Evolutionary conservation across 2,888 invertebrate genomes (phyloP), one percentile per base, ranked within the genome.

Genomic region (Arrhopalites spinosus): DNA sequence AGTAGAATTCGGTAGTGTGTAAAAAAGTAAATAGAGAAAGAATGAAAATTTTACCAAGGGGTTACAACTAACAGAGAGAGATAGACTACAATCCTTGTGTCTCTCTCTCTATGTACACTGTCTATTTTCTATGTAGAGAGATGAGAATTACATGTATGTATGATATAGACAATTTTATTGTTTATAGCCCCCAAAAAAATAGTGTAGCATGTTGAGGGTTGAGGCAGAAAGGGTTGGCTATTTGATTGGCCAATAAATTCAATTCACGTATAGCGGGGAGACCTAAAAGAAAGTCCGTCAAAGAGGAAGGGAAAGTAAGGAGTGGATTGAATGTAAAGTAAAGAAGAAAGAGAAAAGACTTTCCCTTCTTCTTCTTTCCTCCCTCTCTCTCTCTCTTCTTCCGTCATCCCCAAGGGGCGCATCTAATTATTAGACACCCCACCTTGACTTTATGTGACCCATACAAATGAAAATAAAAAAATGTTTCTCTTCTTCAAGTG

Each of bases 161-260:
- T 17, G 53, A 36, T 3, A 36, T 36, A 36, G 3, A 36, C 5
- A 36, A 36, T 36, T 36, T 36, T 36, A 36, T 36, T 36, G 36
- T 36, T 36, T 36, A 36, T 36, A 36, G 36, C 36, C 36, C 36
- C n/a, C 23, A 17, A 20, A 53, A 20, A 20, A 23, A n/a, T n/a
- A 59, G 66, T 66, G 66, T 20, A 36, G 30, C 30, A 66, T 45
- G 66, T 66, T 23, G 66, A 45, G 66, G 36, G 66, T 66, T 66
- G 77, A 63, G 77, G 75, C 73, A 67, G 69, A 76, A 74, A 69
- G 67, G 67, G 61, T 69, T 73, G 76, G 72, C 74, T 76, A 77
- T 78, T 80, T 81, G 81, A 81, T 81, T 80, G 79, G 74, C 71
- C 75, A 79, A 81, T 81, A 78, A 81, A 81, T 80, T 81, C 81